Base-by-base conservation (phyloP, 2,113 vertebrate genomes). In the Hemibagrus wyckioides region DNA sequence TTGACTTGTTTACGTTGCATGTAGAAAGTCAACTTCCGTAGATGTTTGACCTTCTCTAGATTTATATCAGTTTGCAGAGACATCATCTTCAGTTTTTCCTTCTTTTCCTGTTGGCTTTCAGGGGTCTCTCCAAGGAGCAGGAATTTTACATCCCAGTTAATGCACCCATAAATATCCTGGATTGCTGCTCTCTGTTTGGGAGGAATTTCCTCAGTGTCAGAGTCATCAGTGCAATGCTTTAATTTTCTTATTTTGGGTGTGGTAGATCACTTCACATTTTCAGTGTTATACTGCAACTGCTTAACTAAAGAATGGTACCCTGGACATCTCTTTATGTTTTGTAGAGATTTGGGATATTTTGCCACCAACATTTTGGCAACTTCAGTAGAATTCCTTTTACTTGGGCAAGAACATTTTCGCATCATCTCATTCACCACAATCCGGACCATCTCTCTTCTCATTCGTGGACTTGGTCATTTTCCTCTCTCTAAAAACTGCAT, bases 21-120 rank as follows among this genome's bases (percentile, higher is more conserved):
- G 85, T 91, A 90, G 67, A 90, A 90, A 50, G 87, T 91, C 30
- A 30, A 28, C 57, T 92, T 92, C 83, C 90, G 90, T 63, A 90
- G 65, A 69, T 0, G 39, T 88, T 90, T 92, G 25, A 92, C 59
- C 21, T 88, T 83, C 28, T 88, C 82, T 85, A 57, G 73, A 88
- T 88, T 90, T 82, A 13, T 28, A 65, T 87, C 54, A 41, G 79
- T 80, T 84, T 87, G 63, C 61, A 80, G 83, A 86, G 54, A 89
- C 59, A 91, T 85, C 48, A 59, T 89, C 17, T 88, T 75, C 21
- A 90, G 76, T 50, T 85, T 50, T 54, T 89, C 88, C 82, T 83
- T 88, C 30, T 85, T 86, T 52, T 85, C 88, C 23, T 19, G 59
- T 6, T 57, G 88, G 59, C 88, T 89, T 15, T 89, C 80, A 39